Evolutionary conservation across 2,888 invertebrate genomes (phyloP).

Genomic region (Oligia fasciuncula): DNA sequence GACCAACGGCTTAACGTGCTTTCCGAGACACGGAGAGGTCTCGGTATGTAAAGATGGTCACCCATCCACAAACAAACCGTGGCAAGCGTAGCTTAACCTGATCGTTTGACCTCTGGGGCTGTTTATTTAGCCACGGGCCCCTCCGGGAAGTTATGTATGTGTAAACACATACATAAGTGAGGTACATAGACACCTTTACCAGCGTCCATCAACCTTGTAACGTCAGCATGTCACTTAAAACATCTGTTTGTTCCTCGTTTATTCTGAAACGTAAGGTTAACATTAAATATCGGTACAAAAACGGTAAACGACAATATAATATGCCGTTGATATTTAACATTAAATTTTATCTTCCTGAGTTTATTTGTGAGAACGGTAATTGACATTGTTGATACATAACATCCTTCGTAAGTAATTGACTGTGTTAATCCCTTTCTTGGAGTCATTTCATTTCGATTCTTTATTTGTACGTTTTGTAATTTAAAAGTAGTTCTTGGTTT

Average conservation of each 20-base stretch:
- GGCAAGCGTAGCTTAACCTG: no score
- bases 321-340: slow-evolving; percentile 58
- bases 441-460: slow-evolving; percentile 18
- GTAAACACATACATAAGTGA: not conserved
- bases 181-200: slow-evolving; percentile 3
- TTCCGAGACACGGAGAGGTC: no score
- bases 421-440: slow-evolving; percentile 25
- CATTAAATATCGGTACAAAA: slow-evolving; percentile 52
- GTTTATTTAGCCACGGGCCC: no score
- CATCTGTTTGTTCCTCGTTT: slow-evolving; percentile 55
- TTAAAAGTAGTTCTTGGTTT: not conserved
- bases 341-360: slow-evolving; percentile 41
- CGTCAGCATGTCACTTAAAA: slow-evolving; percentile 28
- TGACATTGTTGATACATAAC: slow-evolving; percentile 21
- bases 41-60: no score
- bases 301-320: slow-evolving; percentile 47
- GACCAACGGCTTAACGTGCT: no score
- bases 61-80: no score
- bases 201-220: slow-evolving; percentile 45
- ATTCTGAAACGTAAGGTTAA: slow-evolving; percentile 47
- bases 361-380: slow-evolving; percentile 34
- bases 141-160: not conserved
- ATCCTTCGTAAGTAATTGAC: slow-evolving; percentile 37
- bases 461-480: slow-evolving; percentile 3
- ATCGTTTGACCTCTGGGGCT: no score